Evolutionary conservation across 2,888 invertebrate genomes (phyloP).

Genomic region (Spodoptera littoralis): DNA sequence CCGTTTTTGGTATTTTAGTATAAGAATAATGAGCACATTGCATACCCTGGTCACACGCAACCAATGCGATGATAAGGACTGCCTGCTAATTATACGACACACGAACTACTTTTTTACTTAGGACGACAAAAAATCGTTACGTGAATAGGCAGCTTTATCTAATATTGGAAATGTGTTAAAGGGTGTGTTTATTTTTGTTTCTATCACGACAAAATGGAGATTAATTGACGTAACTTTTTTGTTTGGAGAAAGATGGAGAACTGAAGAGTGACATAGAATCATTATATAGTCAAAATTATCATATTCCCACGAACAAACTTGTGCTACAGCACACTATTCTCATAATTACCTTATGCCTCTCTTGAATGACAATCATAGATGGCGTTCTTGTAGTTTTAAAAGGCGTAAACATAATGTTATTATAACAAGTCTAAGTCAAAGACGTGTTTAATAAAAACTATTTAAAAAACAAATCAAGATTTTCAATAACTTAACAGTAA

Average conservation of each 20-base stretch:
- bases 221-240: not conserved
- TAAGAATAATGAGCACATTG: slow-evolving; percentile 43
- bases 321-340: too few relatives aligned
- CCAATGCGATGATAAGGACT: slow-evolving; percentile 30
- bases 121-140: slow-evolving; percentile 6
- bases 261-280: too few relatives aligned
- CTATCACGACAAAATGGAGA: not conserved
- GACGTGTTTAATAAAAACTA: not conserved
- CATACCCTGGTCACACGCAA: slow-evolving; percentile 40
- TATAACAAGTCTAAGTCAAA: too few relatives aligned
- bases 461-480: not conserved
- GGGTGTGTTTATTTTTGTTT: too few relatives aligned
- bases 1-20: slow-evolving; percentile 37
- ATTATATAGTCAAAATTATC: too few relatives aligned
- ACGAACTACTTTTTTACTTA: slow-evolving; percentile 23
- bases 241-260: too few relatives aligned
- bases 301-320: too few relatives aligned
- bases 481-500: slow-evolving; percentile 17
- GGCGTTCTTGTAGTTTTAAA: too few relatives aligned
- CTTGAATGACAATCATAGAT: too few relatives aligned
- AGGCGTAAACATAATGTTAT: too few relatives aligned
- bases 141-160: slow-evolving; percentile 10
- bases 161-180: too few relatives aligned
- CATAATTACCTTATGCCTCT: too few relatives aligned
- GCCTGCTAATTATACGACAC: slow-evolving; percentile 36